Evolutionary conservation across 2,797 vertebrate genomes (phyloP), one percentile per base, ranked within the genome.

Genomic region (Helarctos malayanus): DNA sequence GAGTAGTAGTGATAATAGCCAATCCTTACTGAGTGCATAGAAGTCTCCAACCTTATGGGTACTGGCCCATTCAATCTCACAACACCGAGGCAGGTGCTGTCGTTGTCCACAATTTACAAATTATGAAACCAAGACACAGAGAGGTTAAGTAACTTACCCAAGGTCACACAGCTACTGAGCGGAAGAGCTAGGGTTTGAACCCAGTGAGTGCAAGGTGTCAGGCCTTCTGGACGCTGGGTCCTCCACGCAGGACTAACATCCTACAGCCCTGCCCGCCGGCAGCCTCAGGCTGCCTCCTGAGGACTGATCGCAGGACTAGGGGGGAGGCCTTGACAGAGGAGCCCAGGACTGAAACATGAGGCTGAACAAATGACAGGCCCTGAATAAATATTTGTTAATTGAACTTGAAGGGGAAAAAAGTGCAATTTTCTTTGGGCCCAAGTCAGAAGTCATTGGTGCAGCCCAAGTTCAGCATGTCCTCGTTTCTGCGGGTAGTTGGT

Each of bases 371-470:
- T 94, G 96, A 69, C 18, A 57, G 75, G 25, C 89, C 85, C 86
- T 71, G 93, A 95, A 93, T 98, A 97, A 97, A 97, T 97, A 94
- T 95, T 96, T 94, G 86, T 89, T 94, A 80, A 95, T 97, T 97
- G 93, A 94, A 96, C 86, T 81, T 47, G 89, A 97, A 95, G 90
- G 80, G 47, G 71, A 13, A 49, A 49, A 85, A 76, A 91, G 91
- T 47, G 54, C 68, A 49, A 21, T 94, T 98, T 97, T 97, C 85
- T 96, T 86, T 95, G 95, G 73, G 89, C 85, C 87, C 68, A 41
- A 91, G 89, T 97, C 97, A 96, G 94, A 93, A 89, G 95, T 94
- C 91, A 23, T 91, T 56, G 38, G 82, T 83, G 63, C 52, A 79
- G 80, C 73, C 92, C 41, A 5, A 45, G 92, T 96, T 97, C 86